Percentiles rank a stretch among this genome's conserved stretches.
These are phyloP conservation scores for Virgularia gustaviana DNA, from an alignment of 92 coral and sea anemone genomes.

Conservation along the genomic window DNA sequence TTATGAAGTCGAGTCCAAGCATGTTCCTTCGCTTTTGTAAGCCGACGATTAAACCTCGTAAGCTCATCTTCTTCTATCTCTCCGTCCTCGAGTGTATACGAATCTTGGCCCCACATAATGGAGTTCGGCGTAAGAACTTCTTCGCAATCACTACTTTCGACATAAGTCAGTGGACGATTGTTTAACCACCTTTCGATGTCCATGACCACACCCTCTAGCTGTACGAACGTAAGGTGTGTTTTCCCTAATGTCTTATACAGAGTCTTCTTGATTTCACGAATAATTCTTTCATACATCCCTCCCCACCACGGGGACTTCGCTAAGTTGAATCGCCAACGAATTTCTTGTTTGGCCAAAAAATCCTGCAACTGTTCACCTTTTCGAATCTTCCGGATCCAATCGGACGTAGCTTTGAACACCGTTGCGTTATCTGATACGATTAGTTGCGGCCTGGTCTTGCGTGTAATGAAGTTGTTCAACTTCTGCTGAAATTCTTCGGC, in stretches of 20 bases:
- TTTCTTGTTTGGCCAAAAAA: constrained; percentile 44
- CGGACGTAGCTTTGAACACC: constrained; percentile 52
- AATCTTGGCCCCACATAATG: constrained; percentile 19
- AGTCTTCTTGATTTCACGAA: constrained; percentile 52
- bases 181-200: constrained; percentile 52
- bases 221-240: constrained; percentile 37
- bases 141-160: constrained; percentile 5
- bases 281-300: constrained; percentile 50
- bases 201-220: constrained; percentile 34
- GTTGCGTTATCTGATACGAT: constrained; percentile 48
- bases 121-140: constrained; percentile 18
- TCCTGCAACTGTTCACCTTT: constrained; percentile 45
- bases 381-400: constrained; percentile 45
- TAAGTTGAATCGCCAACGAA: constrained; percentile 48
- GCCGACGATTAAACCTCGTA: not conserved
- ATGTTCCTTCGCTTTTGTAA: constrained; percentile 5
- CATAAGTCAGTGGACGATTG: constrained; percentile 55
- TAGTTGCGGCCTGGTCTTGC: constrained; percentile 44
- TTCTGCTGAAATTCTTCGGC: constrained; percentile 48
- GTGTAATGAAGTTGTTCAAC: constrained; percentile 43
- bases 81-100: constrained; percentile 2
- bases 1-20: constrained; percentile 2
- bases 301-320: constrained; percentile 67
- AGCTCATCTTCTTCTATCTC: constrained; percentile 3
- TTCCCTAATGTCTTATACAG: constrained; percentile 53